Base-by-base conservation (phyloP, 1,140 invertebrate genomes). In the Ceratina calcarata region DNA sequence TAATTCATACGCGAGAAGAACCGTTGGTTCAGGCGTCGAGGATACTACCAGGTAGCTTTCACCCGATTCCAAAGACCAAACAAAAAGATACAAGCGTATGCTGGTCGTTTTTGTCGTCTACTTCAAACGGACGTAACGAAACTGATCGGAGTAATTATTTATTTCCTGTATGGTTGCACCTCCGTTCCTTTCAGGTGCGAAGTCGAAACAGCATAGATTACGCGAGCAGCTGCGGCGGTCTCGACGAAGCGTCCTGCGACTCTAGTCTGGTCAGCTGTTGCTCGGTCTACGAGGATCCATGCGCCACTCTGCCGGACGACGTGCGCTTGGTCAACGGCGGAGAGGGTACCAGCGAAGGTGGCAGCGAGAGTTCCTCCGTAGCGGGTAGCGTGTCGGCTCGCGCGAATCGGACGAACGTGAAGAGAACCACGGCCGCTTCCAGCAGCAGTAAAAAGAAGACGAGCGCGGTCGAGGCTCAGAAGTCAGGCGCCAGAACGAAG, bases 241-340 rank as follows among this genome's bases (percentile, higher is more conserved):
- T 92, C 0, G 93, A 94, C 80, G 92, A 92, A 67, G 91, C 90
- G 0, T 96, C 96, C 1, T 96, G 96, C 85, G 95, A 96, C 71
- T 96, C 96, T 18, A 96, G 96, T 86, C 93, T 97, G 62, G 95
- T 96, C 27, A 96, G 95, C 82, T 96, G 94, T 88, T 96, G 94
- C 82, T 97, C 95, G 2, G 95, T 95, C 10, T 95, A 94, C 84
- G 95, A 95, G 66, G 94, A 95, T 69, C 93, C 94, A 0, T 94
- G 94, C 78, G 94, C 94, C 49, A 92, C 93, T 4, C 72, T 94
- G 22, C 93, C 93, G 1, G 92, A 94, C 70, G 94, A 93, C 37
- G 90, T 93, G 13, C 87, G 92, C 27, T 82, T 93, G 4, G 93
- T 92, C 57, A 86, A 92, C 88, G 81, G 92, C 22, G 94, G 93